phyloP scores from a whole-genome alignment of 2,888 invertebrate genomes.

The Drosophila pegasa region DNA sequence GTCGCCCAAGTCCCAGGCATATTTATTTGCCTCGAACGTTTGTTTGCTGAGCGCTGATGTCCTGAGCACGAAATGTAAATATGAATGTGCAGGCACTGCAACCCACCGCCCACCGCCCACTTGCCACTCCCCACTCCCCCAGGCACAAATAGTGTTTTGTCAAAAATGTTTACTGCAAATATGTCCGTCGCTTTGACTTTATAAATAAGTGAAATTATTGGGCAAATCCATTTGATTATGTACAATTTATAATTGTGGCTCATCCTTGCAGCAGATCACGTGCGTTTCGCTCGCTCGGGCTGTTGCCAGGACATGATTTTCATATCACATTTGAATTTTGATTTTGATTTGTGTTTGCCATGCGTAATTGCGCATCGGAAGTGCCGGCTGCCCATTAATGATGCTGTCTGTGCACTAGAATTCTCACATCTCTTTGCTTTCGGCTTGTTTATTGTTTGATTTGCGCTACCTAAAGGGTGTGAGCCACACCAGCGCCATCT shows the following conservation, averaged over 20 bases:
- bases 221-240: conserved; percentile 71
- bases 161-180: conserved; percentile 35
- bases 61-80: conserved; percentile 56
- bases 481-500: conserved; percentile 50
- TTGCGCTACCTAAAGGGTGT: background rate
- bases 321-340: conserved; percentile 60
- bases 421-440: conserved; percentile 8
- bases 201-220: conserved; percentile 70
- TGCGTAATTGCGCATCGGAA: conserved; percentile 73
- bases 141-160: conserved; percentile 17
- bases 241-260: conserved; percentile 68
- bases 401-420: conserved; percentile 47
- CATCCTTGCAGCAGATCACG: conserved; percentile 56
- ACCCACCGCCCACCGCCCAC: background rate
- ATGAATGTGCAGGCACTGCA: conserved; percentile 31
- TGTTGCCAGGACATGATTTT: conserved; percentile 58
- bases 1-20: conserved; percentile 23
- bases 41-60: conserved; percentile 61
- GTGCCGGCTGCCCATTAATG: conserved; percentile 61
- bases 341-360: conserved; percentile 74
- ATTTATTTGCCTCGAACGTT: conserved; percentile 66
- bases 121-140: too few relatives aligned
- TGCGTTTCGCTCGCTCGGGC: conserved; percentile 36
- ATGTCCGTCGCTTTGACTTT: conserved; percentile 36
- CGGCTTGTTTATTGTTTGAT: conserved; percentile 32